Percentiles rank a stretch among this genome's conserved stretches.
These are phyloP conservation scores for Megaceryle torquata DNA, from an alignment of 2,113 vertebrate genomes.

Conservation along the genomic window DNA sequence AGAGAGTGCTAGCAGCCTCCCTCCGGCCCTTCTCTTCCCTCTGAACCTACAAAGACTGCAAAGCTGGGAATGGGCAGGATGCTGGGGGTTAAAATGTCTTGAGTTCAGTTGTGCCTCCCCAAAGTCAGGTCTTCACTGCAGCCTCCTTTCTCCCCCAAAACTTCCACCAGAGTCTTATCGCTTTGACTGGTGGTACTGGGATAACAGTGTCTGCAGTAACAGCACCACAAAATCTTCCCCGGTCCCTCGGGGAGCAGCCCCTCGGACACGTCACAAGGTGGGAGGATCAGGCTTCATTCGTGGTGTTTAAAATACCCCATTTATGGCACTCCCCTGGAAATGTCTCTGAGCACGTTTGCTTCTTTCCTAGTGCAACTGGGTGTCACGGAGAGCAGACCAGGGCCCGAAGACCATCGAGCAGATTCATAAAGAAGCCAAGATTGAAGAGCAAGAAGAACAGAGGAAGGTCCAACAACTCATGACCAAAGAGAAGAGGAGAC, in stretches of 20 bases:
- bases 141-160: neutral
- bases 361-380: conserved; percentile 89
- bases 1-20: neutral
- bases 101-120: neutral
- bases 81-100: neutral
- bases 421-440: conserved; percentile 97
- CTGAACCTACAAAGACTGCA: neutral
- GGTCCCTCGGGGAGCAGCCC: neutral
- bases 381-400: conserved; percentile 92
- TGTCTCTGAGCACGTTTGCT: neutral
- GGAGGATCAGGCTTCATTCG: rapidly evolving
- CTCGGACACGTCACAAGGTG: rapidly evolving
- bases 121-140: neutral
- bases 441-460: conserved; percentile 97
- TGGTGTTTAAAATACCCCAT: rapidly evolving
- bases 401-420: conserved; percentile 98
- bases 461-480: conserved; percentile 96
- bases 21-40: neutral
- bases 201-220: rapidly evolving
- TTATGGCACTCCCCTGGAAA: neutral
- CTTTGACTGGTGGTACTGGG: neutral
- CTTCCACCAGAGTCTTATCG: rapidly evolving
- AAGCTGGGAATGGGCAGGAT: neutral
- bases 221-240: neutral
- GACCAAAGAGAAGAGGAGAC: conserved; percentile 92